These are phyloP conservation scores for Drosophila persimilis DNA, from an alignment of 1,140 invertebrate species.

Conservation along the genomic window DNA sequence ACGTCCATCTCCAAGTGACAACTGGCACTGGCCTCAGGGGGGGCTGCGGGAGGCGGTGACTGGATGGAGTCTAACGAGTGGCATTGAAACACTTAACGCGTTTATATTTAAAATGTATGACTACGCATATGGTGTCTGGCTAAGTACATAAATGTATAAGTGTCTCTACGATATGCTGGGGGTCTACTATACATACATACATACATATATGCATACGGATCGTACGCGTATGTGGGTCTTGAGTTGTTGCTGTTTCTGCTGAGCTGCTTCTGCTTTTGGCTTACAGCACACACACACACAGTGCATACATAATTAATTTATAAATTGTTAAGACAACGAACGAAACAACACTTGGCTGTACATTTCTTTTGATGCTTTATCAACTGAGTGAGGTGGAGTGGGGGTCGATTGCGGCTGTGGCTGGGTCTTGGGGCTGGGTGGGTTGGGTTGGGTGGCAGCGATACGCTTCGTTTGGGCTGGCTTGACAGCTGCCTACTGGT, in stretches of 20 bases:
- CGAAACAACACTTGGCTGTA: slow-evolving; percentile 45
- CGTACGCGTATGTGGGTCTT: slow-evolving; percentile 4
- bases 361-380: slow-evolving; percentile 63
- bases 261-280: slow-evolving; percentile 36
- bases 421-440: neutral
- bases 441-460: slow-evolving; percentile 34
- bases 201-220: slow-evolving; percentile 20
- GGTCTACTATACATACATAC: slow-evolving; percentile 7
- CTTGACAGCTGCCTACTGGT: slow-evolving; percentile 54
- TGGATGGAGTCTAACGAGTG: slow-evolving; percentile 19
- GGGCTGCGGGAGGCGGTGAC: too few species aligned
- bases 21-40: slow-evolving; percentile 2
- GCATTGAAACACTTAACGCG: slow-evolving; percentile 61
- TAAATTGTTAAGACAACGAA: slow-evolving; percentile 67
- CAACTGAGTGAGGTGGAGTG: slow-evolving; percentile 29
- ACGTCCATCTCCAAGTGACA: slow-evolving; percentile 44
- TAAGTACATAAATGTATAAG: slow-evolving; percentile 47
- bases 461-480: slow-evolving; percentile 51
- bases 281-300: slow-evolving; percentile 46
- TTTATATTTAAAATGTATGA: slow-evolving; percentile 64
- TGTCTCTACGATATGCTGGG: slow-evolving; percentile 11
- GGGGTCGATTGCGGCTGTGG: neutral
- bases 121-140: slow-evolving; percentile 60
- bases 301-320: slow-evolving; percentile 71
- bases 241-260: slow-evolving; percentile 15